These are phyloP conservation scores for Anhinga anhinga DNA, from an alignment of 2,113 vertebrate genomes.

Conservation along the genomic window DNA sequence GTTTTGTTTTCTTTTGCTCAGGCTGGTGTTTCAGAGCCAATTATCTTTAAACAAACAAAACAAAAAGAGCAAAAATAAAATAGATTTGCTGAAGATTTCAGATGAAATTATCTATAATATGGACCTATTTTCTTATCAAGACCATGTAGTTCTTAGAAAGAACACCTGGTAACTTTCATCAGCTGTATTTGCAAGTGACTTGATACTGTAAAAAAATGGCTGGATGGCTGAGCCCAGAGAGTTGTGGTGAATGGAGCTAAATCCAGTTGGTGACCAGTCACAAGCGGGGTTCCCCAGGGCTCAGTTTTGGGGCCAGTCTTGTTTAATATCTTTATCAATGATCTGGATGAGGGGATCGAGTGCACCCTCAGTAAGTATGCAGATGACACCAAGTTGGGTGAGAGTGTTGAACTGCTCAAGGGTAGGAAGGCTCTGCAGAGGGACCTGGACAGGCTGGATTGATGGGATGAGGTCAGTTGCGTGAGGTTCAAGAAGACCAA, in stretches of 20 bases:
- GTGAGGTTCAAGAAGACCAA: background rate
- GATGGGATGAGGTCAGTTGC: accelerated
- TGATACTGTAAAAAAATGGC: no score
- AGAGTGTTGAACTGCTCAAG: background rate
- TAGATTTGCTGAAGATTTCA: background rate
- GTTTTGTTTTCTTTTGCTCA: accelerated
- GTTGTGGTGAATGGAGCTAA: no score
- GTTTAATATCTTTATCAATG: no score
- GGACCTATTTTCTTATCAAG: background rate
- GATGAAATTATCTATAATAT: background rate
- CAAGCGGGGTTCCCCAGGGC: no score
- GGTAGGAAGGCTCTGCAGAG: background rate
- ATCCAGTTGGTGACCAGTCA: no score
- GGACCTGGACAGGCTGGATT: background rate
- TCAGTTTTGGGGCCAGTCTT: no score
- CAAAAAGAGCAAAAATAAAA: background rate
- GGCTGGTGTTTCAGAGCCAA: background rate
- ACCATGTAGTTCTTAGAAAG: background rate
- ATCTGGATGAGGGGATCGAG: no score
- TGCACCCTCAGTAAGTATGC: background rate
- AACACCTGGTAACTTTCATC: background rate
- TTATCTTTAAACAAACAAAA: background rate
- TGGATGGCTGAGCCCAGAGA: no score
- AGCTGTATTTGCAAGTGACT: background rate
- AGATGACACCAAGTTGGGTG: accelerated